These are phyloP conservation scores for Argyrosomus regius DNA, from an alignment of 2,797 vertebrate species.

Conservation along the genomic window DNA sequence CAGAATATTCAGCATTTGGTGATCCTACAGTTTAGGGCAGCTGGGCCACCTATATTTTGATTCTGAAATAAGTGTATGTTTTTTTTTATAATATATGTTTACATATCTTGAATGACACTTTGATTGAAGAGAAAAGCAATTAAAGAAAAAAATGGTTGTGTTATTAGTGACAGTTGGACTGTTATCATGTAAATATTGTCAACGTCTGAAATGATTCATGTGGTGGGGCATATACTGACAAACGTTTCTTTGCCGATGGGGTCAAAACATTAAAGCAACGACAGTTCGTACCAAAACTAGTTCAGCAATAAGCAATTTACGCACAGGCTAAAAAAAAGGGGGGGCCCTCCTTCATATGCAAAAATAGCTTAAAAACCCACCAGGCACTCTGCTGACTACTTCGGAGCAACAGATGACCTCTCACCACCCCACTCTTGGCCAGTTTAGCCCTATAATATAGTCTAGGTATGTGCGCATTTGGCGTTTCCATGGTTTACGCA, in stretches of 20 bases:
- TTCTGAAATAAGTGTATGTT: background rate
- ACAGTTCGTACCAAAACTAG: background rate
- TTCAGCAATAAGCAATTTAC: constrained; percentile 25
- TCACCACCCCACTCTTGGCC: constrained; percentile 29
- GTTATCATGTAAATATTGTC: constrained; percentile 53
- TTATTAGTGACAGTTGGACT: constrained; percentile 43
- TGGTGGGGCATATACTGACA: constrained; percentile 33
- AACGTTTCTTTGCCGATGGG: constrained; percentile 37
- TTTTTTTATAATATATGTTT: background rate
- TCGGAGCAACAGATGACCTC: constrained; percentile 66
- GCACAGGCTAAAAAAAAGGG: constrained; percentile 1
- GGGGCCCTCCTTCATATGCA: constrained; percentile 1
- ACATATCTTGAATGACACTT: background rate
- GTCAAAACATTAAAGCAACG: constrained; percentile 47
- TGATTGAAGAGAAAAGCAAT: background rate
- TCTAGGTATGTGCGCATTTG: constrained; percentile 30
- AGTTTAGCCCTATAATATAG: constrained; percentile 47
- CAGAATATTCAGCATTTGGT: background rate
- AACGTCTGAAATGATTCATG: constrained; percentile 26
- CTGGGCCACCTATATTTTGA: too few species aligned
- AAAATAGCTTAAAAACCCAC: constrained; percentile 7
- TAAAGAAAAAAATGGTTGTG: constrained; percentile 11
- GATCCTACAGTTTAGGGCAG: background rate
- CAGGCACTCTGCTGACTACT: constrained; percentile 22
- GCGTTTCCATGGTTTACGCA: constrained; percentile 44